Base-by-base conservation (phyloP, 2,888 invertebrate genomes). In the Chymomyza caudatula region DNA sequence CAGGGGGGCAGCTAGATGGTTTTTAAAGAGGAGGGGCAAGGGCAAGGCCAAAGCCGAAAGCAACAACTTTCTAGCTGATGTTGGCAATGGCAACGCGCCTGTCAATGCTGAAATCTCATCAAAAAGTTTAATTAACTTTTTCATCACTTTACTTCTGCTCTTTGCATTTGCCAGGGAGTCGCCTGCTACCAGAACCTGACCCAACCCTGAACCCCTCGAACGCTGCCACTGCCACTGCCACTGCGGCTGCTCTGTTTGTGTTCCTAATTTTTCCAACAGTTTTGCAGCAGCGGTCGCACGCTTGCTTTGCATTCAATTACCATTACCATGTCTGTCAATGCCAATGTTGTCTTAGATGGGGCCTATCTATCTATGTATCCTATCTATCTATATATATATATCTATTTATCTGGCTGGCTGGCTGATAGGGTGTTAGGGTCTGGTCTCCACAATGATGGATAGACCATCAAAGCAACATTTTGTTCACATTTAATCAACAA, bases 61-160 rank as follows among this genome's bases (percentile, higher is more conserved):
- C n/a, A n/a, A n/a, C n/a, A 54, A 25, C 52, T 22, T 22, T 17
- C 23, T 20, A 43, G 51, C 17, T n/a, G 43, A 25, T 13, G 13
- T 22, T 11, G 23, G 8, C 13, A 53, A 11, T 15, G 8, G 25
- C 23, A 13, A 23, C n/a, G n/a, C 57, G 60, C 67, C 62, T 70
- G 72, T 63, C 70, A 71, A 67, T 63, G 68, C 57, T 71, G 67
- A 77, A 86, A 86, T 85, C 85, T 85, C 83, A 84, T 86, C 86
- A 85, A 85, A 85, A 84, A 84, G 87, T 84, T 87, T 84, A 86
- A 84, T 86, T 85, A 84, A 84, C 78, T 84, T 84, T 84, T 85
- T 83, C 87, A 85, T 84, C 86, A 84, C 74, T 78, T 84, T 77
- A 77, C 71, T 80, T 85, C 69, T 78, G 81, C 69, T 77, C 67